Evolutionary conservation across 2,888 invertebrate genomes (phyloP).

Genomic region (Neocrepidodera transversa): DNA sequence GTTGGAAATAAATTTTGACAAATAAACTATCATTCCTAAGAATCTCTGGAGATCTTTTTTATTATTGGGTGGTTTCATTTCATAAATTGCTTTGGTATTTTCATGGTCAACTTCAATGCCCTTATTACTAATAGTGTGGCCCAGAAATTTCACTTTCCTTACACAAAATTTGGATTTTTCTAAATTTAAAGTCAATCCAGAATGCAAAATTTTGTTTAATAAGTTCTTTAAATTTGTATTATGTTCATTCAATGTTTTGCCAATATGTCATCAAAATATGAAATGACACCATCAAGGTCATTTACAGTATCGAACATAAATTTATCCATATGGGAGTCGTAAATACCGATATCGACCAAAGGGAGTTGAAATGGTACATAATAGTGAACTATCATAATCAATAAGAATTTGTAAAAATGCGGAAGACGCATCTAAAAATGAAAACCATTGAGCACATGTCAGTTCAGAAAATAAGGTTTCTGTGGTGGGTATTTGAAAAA

Average conservation of each 20-base stretch:
- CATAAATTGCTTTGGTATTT: constrained; percentile 16
- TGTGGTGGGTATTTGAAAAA: neutral
- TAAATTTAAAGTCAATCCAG: too few species aligned
- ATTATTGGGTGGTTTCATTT: constrained; percentile 17
- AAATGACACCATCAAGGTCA: neutral
- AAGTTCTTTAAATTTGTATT: too few species aligned
- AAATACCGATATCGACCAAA: neutral
- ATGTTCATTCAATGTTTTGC: too few species aligned
- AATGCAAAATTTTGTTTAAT: too few species aligned
- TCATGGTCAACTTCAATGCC: too few species aligned
- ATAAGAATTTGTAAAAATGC: constrained; percentile 3
- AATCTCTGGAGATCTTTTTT: constrained; percentile 28
- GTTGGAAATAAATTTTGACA: constrained; percentile 27
- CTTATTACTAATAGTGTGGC: too few species aligned
- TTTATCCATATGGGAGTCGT: constrained; percentile 3
- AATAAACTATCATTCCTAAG: constrained; percentile 34
- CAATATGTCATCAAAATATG: too few species aligned
- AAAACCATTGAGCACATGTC: neutral
- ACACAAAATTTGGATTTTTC: neutral
- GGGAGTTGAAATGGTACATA: constrained; percentile 4
- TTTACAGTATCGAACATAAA: neutral
- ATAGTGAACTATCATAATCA: neutral
- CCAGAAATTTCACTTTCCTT: too few species aligned
- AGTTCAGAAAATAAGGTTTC: neutral
- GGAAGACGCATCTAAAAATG: neutral